phyloP scores from a whole-genome alignment of 1,140 invertebrate species.

The Sipha flava region DNA sequence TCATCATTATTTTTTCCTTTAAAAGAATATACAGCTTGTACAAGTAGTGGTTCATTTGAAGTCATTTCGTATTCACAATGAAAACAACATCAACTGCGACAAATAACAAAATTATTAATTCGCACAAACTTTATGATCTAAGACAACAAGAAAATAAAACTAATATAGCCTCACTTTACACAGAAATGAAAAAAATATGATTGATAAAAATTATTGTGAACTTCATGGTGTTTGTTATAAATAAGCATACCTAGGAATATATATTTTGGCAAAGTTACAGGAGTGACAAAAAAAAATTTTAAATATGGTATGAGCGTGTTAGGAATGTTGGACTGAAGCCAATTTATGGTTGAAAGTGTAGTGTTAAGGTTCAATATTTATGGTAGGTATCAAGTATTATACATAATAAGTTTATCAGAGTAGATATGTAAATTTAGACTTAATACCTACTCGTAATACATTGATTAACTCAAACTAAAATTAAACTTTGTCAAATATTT shows the following conservation, averaged over 20 bases:
- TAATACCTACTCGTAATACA: no score
- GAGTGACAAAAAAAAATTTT: background rate
- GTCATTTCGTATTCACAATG: background rate
- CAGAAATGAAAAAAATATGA: background rate
- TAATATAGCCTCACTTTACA: background rate
- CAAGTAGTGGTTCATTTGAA: slow-evolving; percentile 56
- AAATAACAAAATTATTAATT: background rate
- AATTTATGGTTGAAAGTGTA: background rate
- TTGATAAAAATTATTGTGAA: slow-evolving; percentile 6
- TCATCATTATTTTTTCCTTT: slow-evolving; percentile 96
- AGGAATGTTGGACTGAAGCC: slow-evolving; percentile 5
- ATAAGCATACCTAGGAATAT: slow-evolving; percentile 3
- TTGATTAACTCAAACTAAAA: no score
- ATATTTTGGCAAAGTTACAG: background rate
- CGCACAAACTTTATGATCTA: background rate
- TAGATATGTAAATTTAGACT: background rate
- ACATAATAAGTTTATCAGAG: background rate
- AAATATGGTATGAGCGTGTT: background rate
- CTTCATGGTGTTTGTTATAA: background rate
- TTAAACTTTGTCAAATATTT: no score
- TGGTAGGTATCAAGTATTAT: background rate
- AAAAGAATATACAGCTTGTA: slow-evolving; percentile 85
- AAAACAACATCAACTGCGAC: background rate
- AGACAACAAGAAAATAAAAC: background rate
- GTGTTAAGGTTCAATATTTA: slow-evolving; percentile 6